These are phyloP conservation scores for Choloepus didactylus DNA, from an alignment of 2,797 vertebrate genomes.

Conservation along the genomic window DNA sequence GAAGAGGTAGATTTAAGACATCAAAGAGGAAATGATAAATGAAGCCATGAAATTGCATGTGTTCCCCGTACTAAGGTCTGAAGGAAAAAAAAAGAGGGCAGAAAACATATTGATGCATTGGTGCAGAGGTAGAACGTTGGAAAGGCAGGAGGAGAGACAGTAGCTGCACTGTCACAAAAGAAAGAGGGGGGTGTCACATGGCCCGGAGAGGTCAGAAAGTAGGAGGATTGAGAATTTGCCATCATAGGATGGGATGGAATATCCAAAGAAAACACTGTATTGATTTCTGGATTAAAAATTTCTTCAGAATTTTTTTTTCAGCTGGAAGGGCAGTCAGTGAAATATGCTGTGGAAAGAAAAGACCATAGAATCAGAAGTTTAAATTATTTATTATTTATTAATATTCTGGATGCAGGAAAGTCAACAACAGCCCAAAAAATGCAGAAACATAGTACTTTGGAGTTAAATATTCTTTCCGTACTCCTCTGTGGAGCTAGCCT, in stretches of 20 bases:
- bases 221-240: background rate
- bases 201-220: background rate
- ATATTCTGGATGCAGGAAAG: background rate
- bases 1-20: background rate
- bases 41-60: background rate
- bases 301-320: constrained; percentile 5
- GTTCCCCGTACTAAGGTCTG: background rate
- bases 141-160: background rate
- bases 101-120: background rate
- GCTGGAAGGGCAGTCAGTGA: background rate
- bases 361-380: constrained; percentile 10
- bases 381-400: background rate
- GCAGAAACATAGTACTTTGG: background rate
- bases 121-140: background rate
- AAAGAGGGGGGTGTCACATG: background rate
- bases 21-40: background rate
- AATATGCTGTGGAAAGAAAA: constrained; percentile 17
- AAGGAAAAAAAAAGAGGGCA: background rate
- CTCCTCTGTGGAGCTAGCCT: background rate
- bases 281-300: background rate
- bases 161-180: background rate
- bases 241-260: background rate
- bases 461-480: background rate
- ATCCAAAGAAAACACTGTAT: background rate
- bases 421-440: background rate